Evolutionary conservation across 2,113 vertebrate species (phyloP).

Genomic region (Tachysurus fulvidraco): DNA sequence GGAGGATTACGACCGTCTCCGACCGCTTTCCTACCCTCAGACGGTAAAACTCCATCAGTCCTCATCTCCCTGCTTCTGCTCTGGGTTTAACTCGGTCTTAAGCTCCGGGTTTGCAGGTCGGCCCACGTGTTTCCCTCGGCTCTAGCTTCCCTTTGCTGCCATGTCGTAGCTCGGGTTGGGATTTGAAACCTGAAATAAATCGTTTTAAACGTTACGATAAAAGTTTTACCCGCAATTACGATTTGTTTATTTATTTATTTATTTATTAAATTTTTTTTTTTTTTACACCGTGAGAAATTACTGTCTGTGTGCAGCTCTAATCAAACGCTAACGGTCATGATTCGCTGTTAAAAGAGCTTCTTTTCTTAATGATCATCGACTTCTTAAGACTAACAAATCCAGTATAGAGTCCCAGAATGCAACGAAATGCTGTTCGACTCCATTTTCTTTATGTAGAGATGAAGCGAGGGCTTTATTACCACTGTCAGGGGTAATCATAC

Average conservation of each 20-base stretch:
- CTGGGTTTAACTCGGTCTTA: not conserved
- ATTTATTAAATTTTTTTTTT: too few relatives aligned
- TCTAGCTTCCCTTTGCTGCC: too few relatives aligned
- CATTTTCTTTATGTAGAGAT: not conserved
- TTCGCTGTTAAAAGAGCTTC: too few relatives aligned
- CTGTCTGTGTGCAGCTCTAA: too few relatives aligned
- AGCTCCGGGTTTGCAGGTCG: too few relatives aligned
- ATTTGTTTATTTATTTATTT: too few relatives aligned
- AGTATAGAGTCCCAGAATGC: not conserved
- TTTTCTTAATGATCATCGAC: too few relatives aligned
- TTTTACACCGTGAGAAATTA: too few relatives aligned
- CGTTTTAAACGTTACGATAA: not conserved
- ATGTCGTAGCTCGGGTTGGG: not conserved
- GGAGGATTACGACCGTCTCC: slow-evolving; percentile 64
- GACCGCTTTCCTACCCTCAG: slow-evolving; percentile 65
- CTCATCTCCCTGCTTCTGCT: not conserved
- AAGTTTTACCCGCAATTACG: not conserved
- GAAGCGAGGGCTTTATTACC: not conserved
- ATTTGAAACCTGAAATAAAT: not conserved
- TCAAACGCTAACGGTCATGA: too few relatives aligned
- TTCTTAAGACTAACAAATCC: too few relatives aligned
- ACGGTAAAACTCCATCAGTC: slow-evolving; percentile 45
- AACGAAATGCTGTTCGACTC: not conserved
- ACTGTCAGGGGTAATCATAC: not conserved
- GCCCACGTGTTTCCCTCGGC: too few relatives aligned